phyloP scores from a whole-genome alignment of 2,113 vertebrate genomes.

The Ceyx cyanopectus region DNA sequence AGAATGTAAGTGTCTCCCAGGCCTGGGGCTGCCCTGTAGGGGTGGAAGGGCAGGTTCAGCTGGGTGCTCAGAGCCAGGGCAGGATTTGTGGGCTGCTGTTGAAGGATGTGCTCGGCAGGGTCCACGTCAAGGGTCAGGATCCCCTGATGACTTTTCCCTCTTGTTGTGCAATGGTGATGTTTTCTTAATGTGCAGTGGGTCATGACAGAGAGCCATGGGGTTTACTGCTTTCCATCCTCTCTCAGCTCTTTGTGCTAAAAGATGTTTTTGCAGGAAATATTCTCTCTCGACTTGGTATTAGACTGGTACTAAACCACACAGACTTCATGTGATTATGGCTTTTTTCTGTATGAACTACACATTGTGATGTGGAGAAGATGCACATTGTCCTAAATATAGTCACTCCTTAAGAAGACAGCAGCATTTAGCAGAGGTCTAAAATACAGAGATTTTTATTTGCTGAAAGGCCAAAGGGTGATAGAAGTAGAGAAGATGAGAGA shows the following conservation, averaged over 20 bases:
- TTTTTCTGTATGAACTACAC: background rate
- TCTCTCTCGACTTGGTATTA: background rate
- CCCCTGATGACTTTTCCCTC: background rate
- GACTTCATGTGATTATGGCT: background rate
- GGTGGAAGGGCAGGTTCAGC: fast-evolving
- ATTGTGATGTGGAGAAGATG: background rate
- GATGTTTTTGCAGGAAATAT: background rate
- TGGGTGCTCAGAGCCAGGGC: fast-evolving
- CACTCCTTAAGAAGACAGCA: background rate
- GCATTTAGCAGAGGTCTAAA: background rate
- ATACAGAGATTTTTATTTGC: background rate
- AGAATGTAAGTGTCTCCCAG: background rate
- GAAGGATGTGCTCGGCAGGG: background rate
- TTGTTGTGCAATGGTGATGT: fast-evolving
- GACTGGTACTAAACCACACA: background rate
- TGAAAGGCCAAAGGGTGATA: constrained; percentile 33
- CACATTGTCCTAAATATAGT: fast-evolving
- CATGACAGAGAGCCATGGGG: background rate
- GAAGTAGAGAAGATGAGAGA: background rate
- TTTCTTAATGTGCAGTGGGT: background rate
- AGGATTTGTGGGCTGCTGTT: fast-evolving
- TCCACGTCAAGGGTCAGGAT: background rate
- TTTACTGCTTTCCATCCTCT: background rate
- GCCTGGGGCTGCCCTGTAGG: background rate
- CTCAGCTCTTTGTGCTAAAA: background rate